Evolutionary conservation across 2,888 invertebrate genomes (phyloP), one percentile per base, ranked within the genome.

Genomic region (Siphlonurus alternatus): DNA sequence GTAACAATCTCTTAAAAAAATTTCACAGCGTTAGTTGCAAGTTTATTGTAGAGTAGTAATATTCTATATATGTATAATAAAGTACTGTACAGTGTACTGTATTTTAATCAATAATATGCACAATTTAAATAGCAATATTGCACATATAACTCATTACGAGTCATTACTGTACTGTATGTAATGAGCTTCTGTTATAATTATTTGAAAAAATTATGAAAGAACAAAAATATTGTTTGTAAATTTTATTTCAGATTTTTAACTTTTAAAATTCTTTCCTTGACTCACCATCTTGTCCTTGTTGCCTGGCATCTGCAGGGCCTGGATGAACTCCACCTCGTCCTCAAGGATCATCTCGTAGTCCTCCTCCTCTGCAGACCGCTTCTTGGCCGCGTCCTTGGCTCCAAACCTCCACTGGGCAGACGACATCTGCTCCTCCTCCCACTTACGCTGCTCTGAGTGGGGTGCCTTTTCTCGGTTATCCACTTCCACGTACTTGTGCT

Each of bases 251-350:
- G 5, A 38, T 38, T 38, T 38, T 15, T 38, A 10, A 38, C 38
- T 38, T 38, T 38, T 1, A 61, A 20, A 53, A 7, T 7, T 2
- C 5, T 56, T 23, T 25, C 10, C 53, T 66, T 25, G 18, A 64
- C 68, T 68, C 7, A 23, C 51, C 2, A 65, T 63, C 66, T 68
- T 78, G 23, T 77, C 75, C 75, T 79, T 80, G 25, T 81, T 83
- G 5, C 91, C 93, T 67, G 90, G 88, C 74, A 92, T 79, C 69
- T 86, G 87, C 1, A 92, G 75, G 0, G 89, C 89, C 76, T 98
- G 94, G 67, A 99, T 91, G 74, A 99, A 99, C 73, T 98, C 95
- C 71, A 99, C 96, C 76, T 97, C 93, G 75, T 98, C 97, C 74
- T 97, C 96, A 69, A 99, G 76, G 38, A 98, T 77, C 25, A 96